Evolutionary conservation across 2,113 vertebrate species (phyloP).

Genomic region (Pitta sordida): DNA sequence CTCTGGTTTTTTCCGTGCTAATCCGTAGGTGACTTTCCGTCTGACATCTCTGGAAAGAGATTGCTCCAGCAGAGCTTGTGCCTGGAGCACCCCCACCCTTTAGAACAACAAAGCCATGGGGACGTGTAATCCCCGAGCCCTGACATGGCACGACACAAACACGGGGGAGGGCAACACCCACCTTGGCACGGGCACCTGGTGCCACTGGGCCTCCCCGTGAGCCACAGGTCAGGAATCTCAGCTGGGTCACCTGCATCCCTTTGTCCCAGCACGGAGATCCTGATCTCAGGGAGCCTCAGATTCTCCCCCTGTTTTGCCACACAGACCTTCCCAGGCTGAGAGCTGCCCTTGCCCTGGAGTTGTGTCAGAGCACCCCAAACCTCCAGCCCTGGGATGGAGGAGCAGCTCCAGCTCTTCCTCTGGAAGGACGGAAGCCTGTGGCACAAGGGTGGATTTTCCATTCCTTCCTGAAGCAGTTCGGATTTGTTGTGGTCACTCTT

Average conservation of each 20-base stretch:
- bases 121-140: background rate
- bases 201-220: background rate
- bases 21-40: constrained; percentile 32
- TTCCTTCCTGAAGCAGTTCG: background rate
- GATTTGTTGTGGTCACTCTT: background rate
- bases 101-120: constrained; percentile 31
- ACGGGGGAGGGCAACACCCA: background rate
- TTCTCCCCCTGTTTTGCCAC: background rate
- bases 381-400: background rate
- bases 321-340: background rate
- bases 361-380: background rate
- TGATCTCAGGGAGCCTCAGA: background rate
- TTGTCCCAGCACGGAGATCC: background rate
- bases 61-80: constrained; percentile 47
- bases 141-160: background rate
- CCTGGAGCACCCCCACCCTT: constrained; percentile 38
- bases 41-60: constrained; percentile 35
- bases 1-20: background rate
- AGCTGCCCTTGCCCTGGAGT: background rate
- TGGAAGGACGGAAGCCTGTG: background rate
- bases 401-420: background rate
- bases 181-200: background rate
- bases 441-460: background rate
- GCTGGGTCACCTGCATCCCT: background rate
- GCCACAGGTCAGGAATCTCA: background rate